These are phyloP conservation scores for Patiria miniata DNA, from an alignment of 35 echinoderm and acorn worm species.

Conservation along the genomic window DNA sequence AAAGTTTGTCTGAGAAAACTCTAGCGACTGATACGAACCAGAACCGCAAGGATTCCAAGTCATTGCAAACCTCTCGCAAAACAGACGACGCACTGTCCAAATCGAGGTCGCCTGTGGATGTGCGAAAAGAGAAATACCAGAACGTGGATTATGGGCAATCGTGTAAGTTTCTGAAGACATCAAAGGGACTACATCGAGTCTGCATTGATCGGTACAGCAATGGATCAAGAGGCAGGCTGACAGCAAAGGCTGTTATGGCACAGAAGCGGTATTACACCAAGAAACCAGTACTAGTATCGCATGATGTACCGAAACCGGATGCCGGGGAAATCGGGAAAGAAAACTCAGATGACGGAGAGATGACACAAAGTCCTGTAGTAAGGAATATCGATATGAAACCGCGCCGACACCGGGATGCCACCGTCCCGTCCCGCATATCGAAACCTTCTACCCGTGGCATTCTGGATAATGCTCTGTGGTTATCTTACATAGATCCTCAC, in stretches of 20 bases:
- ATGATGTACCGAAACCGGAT: background rate
- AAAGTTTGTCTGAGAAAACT: too few species aligned
- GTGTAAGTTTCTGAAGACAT: background rate
- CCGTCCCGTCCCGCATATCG: background rate
- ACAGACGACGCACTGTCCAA: too few species aligned
- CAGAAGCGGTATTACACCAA: background rate
- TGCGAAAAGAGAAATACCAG: constrained; percentile 12
- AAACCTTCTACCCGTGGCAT: background rate
- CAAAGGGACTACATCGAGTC: background rate
- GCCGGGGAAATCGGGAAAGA: background rate
- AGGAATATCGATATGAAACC: background rate
- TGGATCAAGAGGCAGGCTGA: constrained; percentile 1
- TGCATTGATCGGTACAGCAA: constrained; percentile 1
- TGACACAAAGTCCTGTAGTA: background rate
- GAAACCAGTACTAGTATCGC: background rate
- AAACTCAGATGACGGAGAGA: background rate
- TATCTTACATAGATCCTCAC: constrained; percentile 36
- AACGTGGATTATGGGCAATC: background rate
- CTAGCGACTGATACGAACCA: too few species aligned
- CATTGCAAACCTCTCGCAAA: too few species aligned
- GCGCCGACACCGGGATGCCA: background rate
- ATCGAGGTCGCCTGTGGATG: too few species aligned
- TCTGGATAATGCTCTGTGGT: background rate
- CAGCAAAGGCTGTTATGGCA: background rate
- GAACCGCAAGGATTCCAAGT: too few species aligned